These are phyloP conservation scores for Graphium colonna DNA, from an alignment of 2,888 invertebrate genomes.

Conservation along the genomic window DNA sequence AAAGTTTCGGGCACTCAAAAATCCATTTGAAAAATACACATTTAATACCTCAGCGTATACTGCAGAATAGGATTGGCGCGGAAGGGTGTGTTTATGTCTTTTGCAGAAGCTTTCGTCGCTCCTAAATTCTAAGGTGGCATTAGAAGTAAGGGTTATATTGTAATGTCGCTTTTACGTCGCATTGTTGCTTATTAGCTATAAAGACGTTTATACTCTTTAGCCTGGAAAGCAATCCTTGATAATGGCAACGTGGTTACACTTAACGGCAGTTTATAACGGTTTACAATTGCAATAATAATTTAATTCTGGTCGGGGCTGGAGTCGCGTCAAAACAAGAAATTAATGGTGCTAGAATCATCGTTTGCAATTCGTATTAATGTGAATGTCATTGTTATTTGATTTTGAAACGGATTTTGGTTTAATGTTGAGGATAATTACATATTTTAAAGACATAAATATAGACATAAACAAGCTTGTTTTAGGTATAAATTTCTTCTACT, in stretches of 20 bases:
- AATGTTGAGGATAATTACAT: constrained; percentile 13
- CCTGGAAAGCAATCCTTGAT: constrained; percentile 32
- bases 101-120: constrained; percentile 29
- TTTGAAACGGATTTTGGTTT: constrained; percentile 39
- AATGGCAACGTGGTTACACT: constrained; percentile 62
- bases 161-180: constrained; percentile 50
- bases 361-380: constrained; percentile 51
- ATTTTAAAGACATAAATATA: too few species aligned
- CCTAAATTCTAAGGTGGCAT: constrained; percentile 45
- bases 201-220: constrained; percentile 45
- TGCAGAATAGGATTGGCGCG: constrained; percentile 52
- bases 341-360: constrained; percentile 49
- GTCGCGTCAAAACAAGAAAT: constrained; percentile 56
- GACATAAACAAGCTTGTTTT: too few species aligned
- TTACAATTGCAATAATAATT: constrained; percentile 75
- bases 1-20: constrained; percentile 76
- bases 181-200: constrained; percentile 58
- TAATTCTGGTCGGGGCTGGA: constrained; percentile 54
- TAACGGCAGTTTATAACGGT: constrained; percentile 69
- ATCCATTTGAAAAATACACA: constrained; percentile 76
- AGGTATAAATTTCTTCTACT: too few species aligned
- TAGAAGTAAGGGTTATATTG: constrained; percentile 48
- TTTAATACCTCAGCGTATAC: constrained; percentile 50
- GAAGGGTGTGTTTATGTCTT: constrained; percentile 53
- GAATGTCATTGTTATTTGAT: constrained; percentile 48